A percentile compares a stretch with the other conserved stretches of the same genome.
These are phyloP conservation scores for Tetragonisca angustula DNA, from an alignment of 2,888 invertebrate species.

Conservation along the genomic window DNA sequence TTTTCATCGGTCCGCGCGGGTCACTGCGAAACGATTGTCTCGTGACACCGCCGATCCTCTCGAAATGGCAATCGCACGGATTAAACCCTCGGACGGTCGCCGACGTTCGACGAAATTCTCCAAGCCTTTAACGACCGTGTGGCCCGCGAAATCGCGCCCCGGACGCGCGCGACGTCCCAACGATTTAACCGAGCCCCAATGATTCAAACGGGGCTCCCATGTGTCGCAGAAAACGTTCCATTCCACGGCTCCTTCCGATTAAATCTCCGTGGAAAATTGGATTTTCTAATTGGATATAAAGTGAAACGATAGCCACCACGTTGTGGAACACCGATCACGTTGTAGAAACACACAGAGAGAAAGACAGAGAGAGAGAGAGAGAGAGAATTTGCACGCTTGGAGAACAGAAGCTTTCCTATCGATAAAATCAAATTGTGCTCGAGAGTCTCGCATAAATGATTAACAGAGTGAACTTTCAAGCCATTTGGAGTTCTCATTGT, in stretches of 20 bases:
- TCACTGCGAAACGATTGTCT: slow-evolving; percentile 30
- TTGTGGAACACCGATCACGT: not conserved
- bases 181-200: slow-evolving; percentile 6
- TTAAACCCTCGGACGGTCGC: not conserved
- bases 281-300: not conserved
- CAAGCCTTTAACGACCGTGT: slow-evolving; percentile 9
- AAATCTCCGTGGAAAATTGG: not conserved
- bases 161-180: not conserved
- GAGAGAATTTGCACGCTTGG: not conserved
- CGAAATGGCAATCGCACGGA: slow-evolving; percentile 18
- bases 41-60: slow-evolving; percentile 18
- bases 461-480: too few species aligned
- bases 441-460: too few species aligned
- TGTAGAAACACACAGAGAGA: not conserved
- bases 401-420: not conserved
- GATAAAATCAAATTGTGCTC: too few species aligned
- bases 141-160: slow-evolving; percentile 25
- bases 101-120: slow-evolving; percentile 21
- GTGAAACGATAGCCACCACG: not conserved
- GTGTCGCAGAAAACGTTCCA: not conserved
- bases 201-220: slow-evolving; percentile 15
- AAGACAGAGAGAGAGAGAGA: not conserved
- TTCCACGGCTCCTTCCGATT: not conserved
- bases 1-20: not conserved
- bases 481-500: too few species aligned